Evolutionary conservation across 1,140 invertebrate species (phyloP).

Genomic region (Formica selysi): DNA sequence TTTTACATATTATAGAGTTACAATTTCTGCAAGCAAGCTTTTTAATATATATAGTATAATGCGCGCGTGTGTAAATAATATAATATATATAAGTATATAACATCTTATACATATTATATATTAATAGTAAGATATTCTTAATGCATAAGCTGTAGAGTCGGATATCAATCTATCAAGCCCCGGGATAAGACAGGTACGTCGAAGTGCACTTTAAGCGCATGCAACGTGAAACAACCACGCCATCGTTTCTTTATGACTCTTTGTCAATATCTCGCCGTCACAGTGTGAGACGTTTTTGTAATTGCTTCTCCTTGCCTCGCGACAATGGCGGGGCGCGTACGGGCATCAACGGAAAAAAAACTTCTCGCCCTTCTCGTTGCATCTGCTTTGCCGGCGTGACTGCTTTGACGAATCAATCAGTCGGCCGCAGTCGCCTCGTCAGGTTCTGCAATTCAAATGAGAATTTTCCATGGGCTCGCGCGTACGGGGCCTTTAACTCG

Average conservation of each 20-base stretch:
- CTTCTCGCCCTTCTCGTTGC: constrained; percentile 39
- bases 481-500: constrained; percentile 67
- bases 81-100: neutral
- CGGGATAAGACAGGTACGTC: neutral
- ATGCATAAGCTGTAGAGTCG: neutral
- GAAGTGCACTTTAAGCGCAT: constrained; percentile 39
- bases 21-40: neutral
- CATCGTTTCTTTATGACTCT: constrained; percentile 17
- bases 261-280: constrained; percentile 22
- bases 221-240: constrained; percentile 9
- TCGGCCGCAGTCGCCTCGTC: constrained; percentile 51
- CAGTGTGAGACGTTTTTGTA: constrained; percentile 16
- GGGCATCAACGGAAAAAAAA: constrained; percentile 14
- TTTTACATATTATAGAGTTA: neutral
- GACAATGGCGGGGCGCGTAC: neutral
- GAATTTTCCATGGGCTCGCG: constrained; percentile 65
- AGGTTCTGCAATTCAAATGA: constrained; percentile 75
- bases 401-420: constrained; percentile 75
- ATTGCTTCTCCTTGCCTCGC: constrained; percentile 39
- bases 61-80: neutral
- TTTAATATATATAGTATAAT: neutral
- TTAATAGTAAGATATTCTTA: neutral
- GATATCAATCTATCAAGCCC: constrained; percentile 26
- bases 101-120: neutral
- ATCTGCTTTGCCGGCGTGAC: constrained; percentile 60